Percentiles rank a stretch among this genome's conserved stretches.
These are phyloP conservation scores for Scleropages formosus DNA, from an alignment of 2,797 vertebrate species.

Conservation along the genomic window DNA sequence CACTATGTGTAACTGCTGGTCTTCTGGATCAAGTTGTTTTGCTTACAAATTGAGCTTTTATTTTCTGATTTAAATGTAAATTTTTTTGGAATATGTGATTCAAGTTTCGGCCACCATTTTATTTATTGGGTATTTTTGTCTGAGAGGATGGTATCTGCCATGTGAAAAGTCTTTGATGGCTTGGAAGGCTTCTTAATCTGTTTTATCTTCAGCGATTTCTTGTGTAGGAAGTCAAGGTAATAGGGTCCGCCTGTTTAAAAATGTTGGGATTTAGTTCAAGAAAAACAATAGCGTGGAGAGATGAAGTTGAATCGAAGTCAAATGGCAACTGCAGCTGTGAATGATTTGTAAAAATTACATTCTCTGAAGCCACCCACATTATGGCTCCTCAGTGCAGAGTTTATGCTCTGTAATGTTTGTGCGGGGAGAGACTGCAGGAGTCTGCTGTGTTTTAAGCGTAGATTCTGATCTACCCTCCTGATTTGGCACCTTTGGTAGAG, in stretches of 20 bases:
- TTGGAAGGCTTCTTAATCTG: neutral
- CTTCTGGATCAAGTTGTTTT: slow-evolving; percentile 48
- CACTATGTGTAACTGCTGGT: slow-evolving; percentile 55
- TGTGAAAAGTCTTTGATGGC: neutral
- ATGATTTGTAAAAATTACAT: slow-evolving; percentile 38
- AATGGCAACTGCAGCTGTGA: slow-evolving; percentile 34
- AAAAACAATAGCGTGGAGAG: slow-evolving; percentile 27
- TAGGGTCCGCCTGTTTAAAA: slow-evolving; percentile 8
- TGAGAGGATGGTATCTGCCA: neutral
- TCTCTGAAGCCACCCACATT: slow-evolving; percentile 36
- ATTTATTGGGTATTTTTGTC: neutral
- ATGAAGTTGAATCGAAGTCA: slow-evolving; percentile 31
- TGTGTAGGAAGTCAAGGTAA: slow-evolving; percentile 26
- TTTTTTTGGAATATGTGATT: too few species aligned
- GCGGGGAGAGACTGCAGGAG: neutral
- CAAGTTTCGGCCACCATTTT: neutral
- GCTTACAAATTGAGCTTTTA: too few species aligned
- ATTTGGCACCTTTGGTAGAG: neutral
- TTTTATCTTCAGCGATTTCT: slow-evolving; percentile 18
- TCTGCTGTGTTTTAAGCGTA: slow-evolving; percentile 16
- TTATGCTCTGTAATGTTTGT: neutral
- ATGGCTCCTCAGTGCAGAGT: slow-evolving; percentile 15
- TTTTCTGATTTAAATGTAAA: too few species aligned
- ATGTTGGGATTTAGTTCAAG: slow-evolving; percentile 29
- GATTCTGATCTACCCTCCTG: neutral